phyloP scores from a whole-genome alignment of 2,888 invertebrate species.

The Electrophaes corylata region DNA sequence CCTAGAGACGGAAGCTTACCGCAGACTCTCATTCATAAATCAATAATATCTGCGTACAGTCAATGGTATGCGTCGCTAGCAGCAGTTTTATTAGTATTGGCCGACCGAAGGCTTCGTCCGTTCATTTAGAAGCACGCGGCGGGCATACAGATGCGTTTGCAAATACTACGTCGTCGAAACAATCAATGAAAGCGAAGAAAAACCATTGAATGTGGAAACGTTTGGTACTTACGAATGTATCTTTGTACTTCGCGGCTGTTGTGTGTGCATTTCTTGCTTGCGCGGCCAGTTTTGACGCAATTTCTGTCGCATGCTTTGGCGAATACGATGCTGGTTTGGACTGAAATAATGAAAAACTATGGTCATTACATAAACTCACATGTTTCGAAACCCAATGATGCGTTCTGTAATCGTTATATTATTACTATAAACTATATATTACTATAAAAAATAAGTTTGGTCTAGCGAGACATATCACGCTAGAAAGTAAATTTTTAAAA shows the following conservation, averaged over 20 bases:
- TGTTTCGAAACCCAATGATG: too few species aligned
- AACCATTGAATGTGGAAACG: constrained; percentile 44
- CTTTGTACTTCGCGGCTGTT: constrained; percentile 62
- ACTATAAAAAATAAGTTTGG: too few species aligned
- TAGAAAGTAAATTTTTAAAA: too few species aligned
- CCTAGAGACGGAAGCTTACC: constrained; percentile 41
- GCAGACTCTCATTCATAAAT: constrained; percentile 55
- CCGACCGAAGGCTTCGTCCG: constrained; percentile 73
- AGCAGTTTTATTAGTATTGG: constrained; percentile 77
- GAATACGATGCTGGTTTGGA: constrained; percentile 54
- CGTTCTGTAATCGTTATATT: too few species aligned
- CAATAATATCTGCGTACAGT: constrained; percentile 66
- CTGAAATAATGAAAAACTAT: constrained; percentile 51
- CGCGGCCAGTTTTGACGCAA: constrained; percentile 51
- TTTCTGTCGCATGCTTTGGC: constrained; percentile 53
- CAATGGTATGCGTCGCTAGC: constrained; percentile 57
- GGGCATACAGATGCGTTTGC: constrained; percentile 75
- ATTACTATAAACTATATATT: too few species aligned
- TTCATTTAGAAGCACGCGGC: constrained; percentile 80
- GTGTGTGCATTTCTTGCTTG: constrained; percentile 62
- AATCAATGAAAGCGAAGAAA: constrained; percentile 74
- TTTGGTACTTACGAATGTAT: constrained; percentile 69
- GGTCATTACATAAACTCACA: background rate
- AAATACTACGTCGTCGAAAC: constrained; percentile 57
- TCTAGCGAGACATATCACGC: too few species aligned